Conservation (phyloP, 2,113 vertebrate genomes). For the Camarhynchus parvulus region DNA sequence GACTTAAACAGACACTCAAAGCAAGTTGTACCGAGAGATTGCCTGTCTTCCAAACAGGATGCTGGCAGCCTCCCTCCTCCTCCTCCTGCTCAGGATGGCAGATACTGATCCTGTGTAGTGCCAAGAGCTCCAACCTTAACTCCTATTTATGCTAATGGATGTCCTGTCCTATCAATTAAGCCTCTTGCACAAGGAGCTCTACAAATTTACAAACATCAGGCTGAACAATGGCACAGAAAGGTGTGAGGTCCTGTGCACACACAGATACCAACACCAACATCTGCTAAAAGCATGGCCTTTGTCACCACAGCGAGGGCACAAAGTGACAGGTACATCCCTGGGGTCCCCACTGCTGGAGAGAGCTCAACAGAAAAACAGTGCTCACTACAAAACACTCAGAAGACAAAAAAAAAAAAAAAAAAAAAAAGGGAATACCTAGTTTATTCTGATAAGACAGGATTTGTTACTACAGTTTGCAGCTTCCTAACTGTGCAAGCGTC, state of each 20-base stretch:
- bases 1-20: background rate
- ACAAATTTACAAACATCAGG: background rate
- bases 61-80: background rate
- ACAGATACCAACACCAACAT: background rate
- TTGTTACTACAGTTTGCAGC: background rate
- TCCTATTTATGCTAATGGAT: background rate
- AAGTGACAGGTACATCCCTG: background rate
- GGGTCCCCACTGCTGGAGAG: background rate
- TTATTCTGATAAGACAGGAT: background rate
- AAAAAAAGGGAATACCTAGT: rapidly evolving
- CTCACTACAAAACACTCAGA: background rate
- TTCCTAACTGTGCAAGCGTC: background rate
- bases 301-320: background rate
- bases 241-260: background rate
- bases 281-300: background rate
- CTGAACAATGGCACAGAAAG: background rate
- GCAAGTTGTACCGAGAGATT: background rate
- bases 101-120: rapidly evolving
- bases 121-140: background rate
- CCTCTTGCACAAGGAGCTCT: background rate
- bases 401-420: background rate
- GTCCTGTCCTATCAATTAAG: background rate
- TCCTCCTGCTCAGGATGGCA: background rate
- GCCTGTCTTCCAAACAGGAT: background rate
- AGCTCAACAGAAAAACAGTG: background rate